A percentile compares a stretch with the other conserved stretches of the same genome.
Evolutionary conservation across 2,888 invertebrate genomes (phyloP).

Genomic region (Hipparchia semele): DNA sequence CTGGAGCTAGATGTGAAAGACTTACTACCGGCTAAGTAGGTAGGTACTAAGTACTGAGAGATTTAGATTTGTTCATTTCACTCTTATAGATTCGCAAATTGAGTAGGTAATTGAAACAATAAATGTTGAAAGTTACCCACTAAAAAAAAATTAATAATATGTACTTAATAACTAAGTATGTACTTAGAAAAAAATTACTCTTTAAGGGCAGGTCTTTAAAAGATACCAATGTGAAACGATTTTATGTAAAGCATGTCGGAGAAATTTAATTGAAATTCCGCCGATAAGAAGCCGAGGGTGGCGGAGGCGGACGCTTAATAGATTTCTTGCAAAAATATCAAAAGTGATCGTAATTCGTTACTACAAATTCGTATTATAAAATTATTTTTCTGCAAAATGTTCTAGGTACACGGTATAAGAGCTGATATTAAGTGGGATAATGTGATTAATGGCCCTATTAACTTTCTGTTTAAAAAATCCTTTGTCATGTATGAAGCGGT

Average conservation of each 20-base stretch:
- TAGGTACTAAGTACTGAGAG: too few relatives aligned
- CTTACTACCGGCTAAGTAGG: too few relatives aligned
- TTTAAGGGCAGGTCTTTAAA: neutral
- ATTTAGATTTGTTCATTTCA: too few relatives aligned
- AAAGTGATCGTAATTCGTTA: conserved; percentile 7
- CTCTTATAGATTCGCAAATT: too few relatives aligned
- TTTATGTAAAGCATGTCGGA: conserved; percentile 9
- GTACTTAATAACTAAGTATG: too few relatives aligned
- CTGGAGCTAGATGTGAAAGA: too few relatives aligned
- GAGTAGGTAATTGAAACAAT: too few relatives aligned
- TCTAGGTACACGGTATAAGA: neutral
- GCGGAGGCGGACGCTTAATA: neutral
- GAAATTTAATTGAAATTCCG: conserved; percentile 10
- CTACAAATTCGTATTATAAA: conserved; percentile 1
- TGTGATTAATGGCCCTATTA: neutral
- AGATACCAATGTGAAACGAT: neutral
- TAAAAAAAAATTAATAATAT: too few relatives aligned
- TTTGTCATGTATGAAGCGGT: too few relatives aligned
- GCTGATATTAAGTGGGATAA: neutral
- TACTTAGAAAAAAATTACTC: neutral
- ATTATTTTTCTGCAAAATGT: neutral
- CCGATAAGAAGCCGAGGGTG: neutral
- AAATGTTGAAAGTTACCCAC: too few relatives aligned
- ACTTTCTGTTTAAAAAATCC: neutral
- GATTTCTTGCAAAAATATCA: neutral